A percentile compares a stretch with the other conserved stretches of the same genome.
Evolutionary conservation across 2,888 invertebrate genomes (phyloP).

Genomic region (Tromatobia lineatoria): DNA sequence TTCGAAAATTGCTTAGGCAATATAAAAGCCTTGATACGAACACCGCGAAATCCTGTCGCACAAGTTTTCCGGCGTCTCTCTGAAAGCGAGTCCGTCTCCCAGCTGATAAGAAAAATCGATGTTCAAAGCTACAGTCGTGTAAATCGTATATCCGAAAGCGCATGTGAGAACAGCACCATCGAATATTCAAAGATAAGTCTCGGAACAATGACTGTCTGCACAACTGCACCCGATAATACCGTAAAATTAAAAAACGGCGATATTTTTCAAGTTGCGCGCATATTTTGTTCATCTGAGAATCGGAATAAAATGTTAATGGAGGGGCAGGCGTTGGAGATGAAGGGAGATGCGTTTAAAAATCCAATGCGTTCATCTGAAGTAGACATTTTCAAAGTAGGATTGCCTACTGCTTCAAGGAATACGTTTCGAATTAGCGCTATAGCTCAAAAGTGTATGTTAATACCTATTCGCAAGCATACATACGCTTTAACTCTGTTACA

Average conservation of each 20-base stretch:
- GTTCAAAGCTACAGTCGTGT: not conserved
- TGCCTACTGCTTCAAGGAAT: not conserved
- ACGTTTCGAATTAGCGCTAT: not conserved
- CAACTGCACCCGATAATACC: not conserved
- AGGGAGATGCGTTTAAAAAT: not conserved
- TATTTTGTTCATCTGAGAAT: not conserved
- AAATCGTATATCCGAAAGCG: not conserved
- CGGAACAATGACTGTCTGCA: not conserved
- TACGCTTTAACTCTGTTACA: no score
- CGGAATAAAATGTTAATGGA: not conserved
- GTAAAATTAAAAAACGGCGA: not conserved
- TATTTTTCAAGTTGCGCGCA: not conserved
- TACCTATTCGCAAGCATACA: no score
- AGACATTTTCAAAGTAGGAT: not conserved
- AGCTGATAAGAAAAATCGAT: not conserved
- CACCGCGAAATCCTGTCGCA: constrained; percentile 7
- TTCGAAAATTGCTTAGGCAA: constrained; percentile 28
- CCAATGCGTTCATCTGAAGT: not conserved
- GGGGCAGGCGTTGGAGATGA: not conserved
- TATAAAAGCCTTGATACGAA: constrained; percentile 4
- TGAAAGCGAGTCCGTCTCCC: not conserved
- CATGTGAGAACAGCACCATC: not conserved
- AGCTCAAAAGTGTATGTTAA: no score
- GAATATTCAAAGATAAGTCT: not conserved
- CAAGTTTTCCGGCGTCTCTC: constrained; percentile 19